These are phyloP conservation scores for Alethe diademata DNA, from an alignment of 2,113 vertebrate species.

Conservation along the genomic window DNA sequence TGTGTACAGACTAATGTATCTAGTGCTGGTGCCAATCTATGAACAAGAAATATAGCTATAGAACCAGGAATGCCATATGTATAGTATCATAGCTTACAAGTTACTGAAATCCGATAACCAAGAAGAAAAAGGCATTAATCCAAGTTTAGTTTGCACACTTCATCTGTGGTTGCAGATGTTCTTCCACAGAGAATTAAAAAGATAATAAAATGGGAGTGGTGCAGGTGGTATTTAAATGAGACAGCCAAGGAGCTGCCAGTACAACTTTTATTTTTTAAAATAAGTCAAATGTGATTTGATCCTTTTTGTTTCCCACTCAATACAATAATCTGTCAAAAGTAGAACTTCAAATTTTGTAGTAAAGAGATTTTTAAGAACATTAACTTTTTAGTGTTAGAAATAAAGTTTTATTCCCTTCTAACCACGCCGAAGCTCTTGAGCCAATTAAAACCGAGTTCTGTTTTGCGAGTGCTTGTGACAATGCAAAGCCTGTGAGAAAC, in stretches of 20 bases:
- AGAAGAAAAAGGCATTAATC: background rate
- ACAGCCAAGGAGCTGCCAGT: background rate
- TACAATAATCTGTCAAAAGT: background rate
- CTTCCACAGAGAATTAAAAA: background rate
- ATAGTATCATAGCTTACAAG: background rate
- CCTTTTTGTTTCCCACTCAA: background rate
- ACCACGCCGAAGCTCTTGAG: background rate
- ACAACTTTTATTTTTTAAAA: background rate
- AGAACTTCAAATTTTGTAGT: background rate
- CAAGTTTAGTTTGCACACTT: background rate
- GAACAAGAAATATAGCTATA: background rate
- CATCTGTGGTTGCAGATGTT: background rate
- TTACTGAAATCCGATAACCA: background rate
- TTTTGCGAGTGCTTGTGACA: fast-evolving
- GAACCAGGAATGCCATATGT: background rate
- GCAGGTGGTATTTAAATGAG: background rate
- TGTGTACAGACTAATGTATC: background rate
- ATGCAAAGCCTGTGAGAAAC: background rate
- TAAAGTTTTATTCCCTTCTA: constrained; percentile 35
- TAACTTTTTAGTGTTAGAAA: constrained; percentile 11
- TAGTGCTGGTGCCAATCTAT: background rate
- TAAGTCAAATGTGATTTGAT: background rate
- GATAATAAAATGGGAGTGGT: background rate
- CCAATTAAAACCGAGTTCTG: background rate
- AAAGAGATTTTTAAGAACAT: constrained; percentile 28